Percentiles rank a stretch among this genome's conserved stretches.
These are phyloP conservation scores for Empidonax alnorum DNA, from an alignment of 2,113 vertebrate genomes.

Conservation along the genomic window DNA sequence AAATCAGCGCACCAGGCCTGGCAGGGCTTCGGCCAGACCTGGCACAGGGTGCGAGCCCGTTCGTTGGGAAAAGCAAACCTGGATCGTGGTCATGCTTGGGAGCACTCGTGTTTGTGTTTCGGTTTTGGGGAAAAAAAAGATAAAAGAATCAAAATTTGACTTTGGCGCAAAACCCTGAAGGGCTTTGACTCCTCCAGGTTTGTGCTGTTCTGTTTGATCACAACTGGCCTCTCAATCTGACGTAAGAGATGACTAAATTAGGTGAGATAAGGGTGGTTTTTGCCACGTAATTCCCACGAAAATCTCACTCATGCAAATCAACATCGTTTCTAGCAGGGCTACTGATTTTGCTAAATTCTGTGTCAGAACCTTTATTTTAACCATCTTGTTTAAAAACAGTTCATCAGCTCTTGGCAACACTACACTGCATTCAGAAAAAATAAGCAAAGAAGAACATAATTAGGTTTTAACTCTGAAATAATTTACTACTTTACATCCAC, in stretches of 20 bases:
- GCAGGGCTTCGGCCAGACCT: constrained; percentile 17
- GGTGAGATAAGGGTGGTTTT: fast-evolving
- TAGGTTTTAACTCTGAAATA: neutral
- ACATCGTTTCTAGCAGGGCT: neutral
- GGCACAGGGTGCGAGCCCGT: constrained; percentile 27
- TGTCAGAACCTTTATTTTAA: neutral
- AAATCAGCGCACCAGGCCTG: constrained; percentile 43
- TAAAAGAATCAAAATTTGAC: too few species aligned
- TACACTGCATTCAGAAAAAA: neutral
- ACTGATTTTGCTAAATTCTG: neutral
- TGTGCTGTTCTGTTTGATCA: neutral
- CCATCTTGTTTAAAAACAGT: neutral
- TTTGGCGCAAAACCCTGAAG: neutral
- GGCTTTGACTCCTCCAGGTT: neutral
- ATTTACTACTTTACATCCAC: neutral
- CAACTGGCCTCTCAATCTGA: neutral
- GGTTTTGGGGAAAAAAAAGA: neutral
- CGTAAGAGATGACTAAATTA: neutral
- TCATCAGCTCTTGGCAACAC: neutral
- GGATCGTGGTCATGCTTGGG: neutral
- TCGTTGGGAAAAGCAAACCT: constrained; percentile 58
- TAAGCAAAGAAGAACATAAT: neutral
- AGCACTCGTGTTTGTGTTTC: neutral
- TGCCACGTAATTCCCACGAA: neutral
- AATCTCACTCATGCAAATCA: neutral